A percentile compares a stretch with the other conserved stretches of the same genome.
Conservation (phyloP, 2,113 vertebrate species). For the Sebastes schlegelii region DNA sequence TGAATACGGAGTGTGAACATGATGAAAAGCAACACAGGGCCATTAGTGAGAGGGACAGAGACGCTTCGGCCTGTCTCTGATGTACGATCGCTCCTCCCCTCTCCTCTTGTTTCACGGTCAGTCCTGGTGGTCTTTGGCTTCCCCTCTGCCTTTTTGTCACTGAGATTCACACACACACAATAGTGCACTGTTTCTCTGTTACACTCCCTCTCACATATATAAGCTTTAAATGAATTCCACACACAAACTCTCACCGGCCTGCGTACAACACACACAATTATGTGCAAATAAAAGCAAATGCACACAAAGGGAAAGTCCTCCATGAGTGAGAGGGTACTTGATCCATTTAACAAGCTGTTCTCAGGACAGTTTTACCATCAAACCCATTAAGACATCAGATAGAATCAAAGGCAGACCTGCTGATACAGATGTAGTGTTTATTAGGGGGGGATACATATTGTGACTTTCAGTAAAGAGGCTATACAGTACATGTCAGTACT, state of each 20-base stretch:
- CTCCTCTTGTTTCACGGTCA: slow-evolving; percentile 19
- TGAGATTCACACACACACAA: slow-evolving; percentile 14
- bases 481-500: too few species aligned
- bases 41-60: slow-evolving; percentile 28
- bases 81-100: slow-evolving; percentile 12
- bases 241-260: not conserved
- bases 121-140: slow-evolving; percentile 56
- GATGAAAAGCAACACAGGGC: slow-evolving; percentile 17
- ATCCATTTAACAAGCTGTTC: slow-evolving; percentile 51
- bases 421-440: slow-evolving; percentile 6
- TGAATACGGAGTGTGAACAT: not conserved
- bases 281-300: not conserved
- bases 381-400: slow-evolving; percentile 20
- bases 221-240: too few species aligned
- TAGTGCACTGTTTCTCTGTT: too few species aligned
- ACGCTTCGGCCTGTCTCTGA: slow-evolving; percentile 11
- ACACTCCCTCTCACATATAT: too few species aligned
- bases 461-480: not conserved
- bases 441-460: not conserved
- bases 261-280: not conserved
- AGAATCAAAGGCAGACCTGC: slow-evolving; percentile 9
- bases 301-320: slow-evolving; percentile 11
- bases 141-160: slow-evolving; percentile 14
- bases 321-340: not conserved
- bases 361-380: slow-evolving; percentile 58